phyloP scores from a whole-genome alignment of 2,888 invertebrate species.

The Argynnis bischoffii region DNA sequence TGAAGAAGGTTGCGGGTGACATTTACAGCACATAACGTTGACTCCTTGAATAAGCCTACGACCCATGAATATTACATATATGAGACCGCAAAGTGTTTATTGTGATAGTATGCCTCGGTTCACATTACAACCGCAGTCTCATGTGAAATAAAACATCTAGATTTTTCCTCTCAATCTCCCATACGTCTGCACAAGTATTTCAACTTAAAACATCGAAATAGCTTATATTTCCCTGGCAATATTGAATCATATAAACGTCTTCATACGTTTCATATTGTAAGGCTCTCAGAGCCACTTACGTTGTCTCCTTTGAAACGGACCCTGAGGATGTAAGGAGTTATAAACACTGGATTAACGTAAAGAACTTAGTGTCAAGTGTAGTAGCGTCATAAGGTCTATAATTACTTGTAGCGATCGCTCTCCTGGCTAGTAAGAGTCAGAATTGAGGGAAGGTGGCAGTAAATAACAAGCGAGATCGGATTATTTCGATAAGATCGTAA shows the following conservation, averaged over 20 bases:
- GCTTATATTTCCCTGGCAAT: conserved; percentile 47
- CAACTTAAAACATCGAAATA: conserved; percentile 54
- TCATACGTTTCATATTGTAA: conserved; percentile 53
- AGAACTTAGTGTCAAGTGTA: conserved; percentile 57
- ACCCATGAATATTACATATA: conserved; percentile 72
- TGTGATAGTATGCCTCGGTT: conserved; percentile 70
- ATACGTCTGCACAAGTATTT: conserved; percentile 51
- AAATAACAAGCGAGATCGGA: conserved; percentile 80
- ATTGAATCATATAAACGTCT: conserved; percentile 59
- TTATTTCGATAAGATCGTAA: conserved; percentile 82
- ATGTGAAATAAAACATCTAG: conserved; percentile 78
- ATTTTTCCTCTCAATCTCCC: conserved; percentile 74
- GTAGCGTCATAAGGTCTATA: conserved; percentile 57
- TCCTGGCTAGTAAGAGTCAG: conserved; percentile 58
- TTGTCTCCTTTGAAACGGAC: conserved; percentile 49
- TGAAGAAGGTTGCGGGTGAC: not conserved
- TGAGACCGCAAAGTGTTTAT: conserved; percentile 72
- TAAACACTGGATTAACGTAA: conserved; percentile 49
- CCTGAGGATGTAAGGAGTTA: conserved; percentile 58
- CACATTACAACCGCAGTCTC: conserved; percentile 65
- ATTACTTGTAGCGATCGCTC: conserved; percentile 51
- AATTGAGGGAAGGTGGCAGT: conserved; percentile 75
- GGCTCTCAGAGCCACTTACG: conserved; percentile 53
- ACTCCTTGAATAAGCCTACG: conserved; percentile 41
- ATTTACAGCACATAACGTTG: conserved; percentile 7